phyloP scores from a whole-genome alignment of 2,113 vertebrate species.

The Catharus minimus region DNA sequence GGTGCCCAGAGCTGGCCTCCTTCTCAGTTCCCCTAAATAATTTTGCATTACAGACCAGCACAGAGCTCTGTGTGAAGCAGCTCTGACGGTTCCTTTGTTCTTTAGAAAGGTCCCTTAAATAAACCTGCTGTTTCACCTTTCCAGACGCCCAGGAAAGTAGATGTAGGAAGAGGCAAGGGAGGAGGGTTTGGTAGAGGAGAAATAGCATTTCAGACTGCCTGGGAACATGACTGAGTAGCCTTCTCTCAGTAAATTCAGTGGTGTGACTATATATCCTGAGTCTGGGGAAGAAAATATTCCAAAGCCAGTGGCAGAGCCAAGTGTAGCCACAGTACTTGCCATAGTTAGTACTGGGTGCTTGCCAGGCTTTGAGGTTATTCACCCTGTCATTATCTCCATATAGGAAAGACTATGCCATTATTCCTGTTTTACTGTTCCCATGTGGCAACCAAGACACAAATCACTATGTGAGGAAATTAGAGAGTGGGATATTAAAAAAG shows the following conservation, averaged over 20 bases:
- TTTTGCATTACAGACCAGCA: neutral
- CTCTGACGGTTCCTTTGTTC: neutral
- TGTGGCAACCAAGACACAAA: neutral
- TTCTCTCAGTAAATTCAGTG: neutral
- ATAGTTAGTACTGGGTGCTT: neutral
- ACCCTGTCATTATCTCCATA: neutral
- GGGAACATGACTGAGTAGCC: neutral
- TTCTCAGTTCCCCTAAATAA: neutral
- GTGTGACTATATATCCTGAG: neutral
- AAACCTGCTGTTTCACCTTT: neutral
- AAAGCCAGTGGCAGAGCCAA: neutral
- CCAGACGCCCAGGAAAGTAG: neutral
- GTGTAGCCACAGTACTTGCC: neutral
- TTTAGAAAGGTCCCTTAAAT: neutral
- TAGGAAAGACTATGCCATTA: neutral
- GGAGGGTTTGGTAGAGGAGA: neutral
- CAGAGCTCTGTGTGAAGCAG: neutral
- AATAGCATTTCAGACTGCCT: neutral
- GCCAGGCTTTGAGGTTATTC: neutral
- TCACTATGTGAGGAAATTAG: neutral
- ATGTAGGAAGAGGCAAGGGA: neutral
- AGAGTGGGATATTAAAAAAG: constrained; percentile 19
- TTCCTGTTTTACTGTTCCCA: neutral
- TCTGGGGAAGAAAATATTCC: neutral
- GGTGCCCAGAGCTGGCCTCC: neutral